A percentile compares a stretch with the other conserved stretches of the same genome.
phyloP scores from a whole-genome alignment of 1,140 invertebrate genomes.

The Drosophila seguyi region DNA sequence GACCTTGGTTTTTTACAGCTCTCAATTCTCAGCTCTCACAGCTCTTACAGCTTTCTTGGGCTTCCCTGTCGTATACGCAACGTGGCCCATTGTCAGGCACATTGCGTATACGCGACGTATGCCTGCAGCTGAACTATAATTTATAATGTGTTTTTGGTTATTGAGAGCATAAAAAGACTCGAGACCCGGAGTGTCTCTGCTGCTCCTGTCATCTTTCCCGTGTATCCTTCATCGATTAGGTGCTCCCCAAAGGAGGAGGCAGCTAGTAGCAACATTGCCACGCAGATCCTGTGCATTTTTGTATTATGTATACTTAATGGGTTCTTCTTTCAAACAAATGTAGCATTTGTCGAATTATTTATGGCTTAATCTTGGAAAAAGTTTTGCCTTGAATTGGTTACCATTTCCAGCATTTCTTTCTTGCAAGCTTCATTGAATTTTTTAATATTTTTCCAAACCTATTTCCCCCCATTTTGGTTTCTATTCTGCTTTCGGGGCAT shows the following conservation, averaged over 20 bases:
- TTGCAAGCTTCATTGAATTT: slow-evolving; percentile 48
- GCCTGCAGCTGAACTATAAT: slow-evolving; percentile 68
- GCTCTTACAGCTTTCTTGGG: slow-evolving; percentile 47
- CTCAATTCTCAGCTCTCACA: slow-evolving; percentile 44
- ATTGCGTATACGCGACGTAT: slow-evolving; percentile 72
- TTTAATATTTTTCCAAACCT: slow-evolving; percentile 45
- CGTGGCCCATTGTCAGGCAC: slow-evolving; percentile 61
- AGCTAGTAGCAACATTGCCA: neutral
- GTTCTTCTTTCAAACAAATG: slow-evolving; percentile 27
- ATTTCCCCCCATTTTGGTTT: slow-evolving; percentile 21
- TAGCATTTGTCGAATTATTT: slow-evolving; percentile 53
- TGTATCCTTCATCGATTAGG: slow-evolving; percentile 6
- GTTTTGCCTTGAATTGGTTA: slow-evolving; percentile 28
- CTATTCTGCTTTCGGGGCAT: slow-evolving; percentile 32
- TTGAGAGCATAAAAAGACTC: slow-evolving; percentile 16
- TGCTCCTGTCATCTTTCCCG: slow-evolving; percentile 1
- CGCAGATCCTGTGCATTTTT: slow-evolving; percentile 19
- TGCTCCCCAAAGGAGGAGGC: neutral
- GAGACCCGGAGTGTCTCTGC: neutral
- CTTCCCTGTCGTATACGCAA: slow-evolving; percentile 52
- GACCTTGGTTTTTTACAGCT: slow-evolving; percentile 22
- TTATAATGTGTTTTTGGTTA: slow-evolving; percentile 72
- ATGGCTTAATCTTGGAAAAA: slow-evolving; percentile 49
- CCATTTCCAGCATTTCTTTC: too few relatives aligned
- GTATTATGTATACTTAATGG: slow-evolving; percentile 18